A percentile compares a stretch with the other conserved stretches of the same genome.
phyloP scores from a whole-genome alignment of 2,888 invertebrate species.

The Eupelmus urozonus region DNA sequence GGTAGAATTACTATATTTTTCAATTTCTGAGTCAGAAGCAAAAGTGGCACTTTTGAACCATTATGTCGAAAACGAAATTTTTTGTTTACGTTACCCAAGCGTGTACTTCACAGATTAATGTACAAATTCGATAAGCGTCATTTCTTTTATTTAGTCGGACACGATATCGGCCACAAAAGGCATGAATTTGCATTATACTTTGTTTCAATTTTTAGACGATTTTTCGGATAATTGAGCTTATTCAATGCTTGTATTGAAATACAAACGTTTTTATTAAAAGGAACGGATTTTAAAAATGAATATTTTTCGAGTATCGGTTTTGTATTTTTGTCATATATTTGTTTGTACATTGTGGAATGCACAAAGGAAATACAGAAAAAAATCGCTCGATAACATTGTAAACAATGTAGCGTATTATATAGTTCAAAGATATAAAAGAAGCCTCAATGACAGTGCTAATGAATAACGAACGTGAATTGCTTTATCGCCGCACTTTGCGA shows the following conservation, averaged over 20 bases:
- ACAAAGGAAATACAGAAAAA: not conserved
- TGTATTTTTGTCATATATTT: too few species aligned
- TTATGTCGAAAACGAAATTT: conserved; percentile 8
- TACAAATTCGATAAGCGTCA: not conserved
- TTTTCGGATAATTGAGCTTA: not conserved
- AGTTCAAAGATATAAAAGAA: not conserved
- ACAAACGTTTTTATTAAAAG: too few species aligned
- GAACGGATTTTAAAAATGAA: too few species aligned
- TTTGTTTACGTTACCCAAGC: conserved; percentile 30
- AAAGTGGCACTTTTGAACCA: too few species aligned
- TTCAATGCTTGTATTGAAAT: not conserved
- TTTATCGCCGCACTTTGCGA: not conserved
- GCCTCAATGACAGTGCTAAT: not conserved
- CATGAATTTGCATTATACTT: not conserved
- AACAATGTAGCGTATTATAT: not conserved
- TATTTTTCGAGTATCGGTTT: too few species aligned
- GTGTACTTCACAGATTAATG: not conserved
- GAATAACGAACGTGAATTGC: not conserved
- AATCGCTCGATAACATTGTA: not conserved
- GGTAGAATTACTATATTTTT: too few species aligned
- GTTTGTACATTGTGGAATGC: too few species aligned
- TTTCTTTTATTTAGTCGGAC: not conserved
- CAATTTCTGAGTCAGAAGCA: too few species aligned
- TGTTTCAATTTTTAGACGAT: too few species aligned
- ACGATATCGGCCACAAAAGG: not conserved